Evolutionary conservation across 2,113 vertebrate species (phyloP), one percentile per base, ranked within the genome.

Genomic region (Pollachius pollachius): DNA sequence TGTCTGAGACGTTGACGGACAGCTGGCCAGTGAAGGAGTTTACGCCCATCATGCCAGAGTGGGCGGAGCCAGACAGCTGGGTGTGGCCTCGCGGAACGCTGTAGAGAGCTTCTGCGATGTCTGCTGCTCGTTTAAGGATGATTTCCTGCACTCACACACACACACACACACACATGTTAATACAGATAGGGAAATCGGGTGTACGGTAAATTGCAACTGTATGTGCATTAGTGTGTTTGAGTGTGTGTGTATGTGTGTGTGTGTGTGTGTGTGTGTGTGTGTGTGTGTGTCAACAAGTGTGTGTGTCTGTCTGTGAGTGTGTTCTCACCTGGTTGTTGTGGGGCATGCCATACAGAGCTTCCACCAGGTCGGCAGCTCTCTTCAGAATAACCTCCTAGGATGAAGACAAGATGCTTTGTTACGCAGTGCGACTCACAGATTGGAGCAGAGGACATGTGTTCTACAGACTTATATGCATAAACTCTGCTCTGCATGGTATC

Each of bases 101-200:
- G 92, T 99, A 99, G n/a, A 99, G 93, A 1, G 97, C 97, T 89
- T 99, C 97, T 0, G 97, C 97, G 0, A 99, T 99, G 88, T 99
- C 97, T 0, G 97, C 97, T 0, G 97, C 97, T 82, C 96, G 94
- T 89, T 99, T 99, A 81, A 99, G 91, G 82, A 98, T 97, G 79
- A 99, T 98, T 89, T 99, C 97, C 97, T 99, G 11, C 67, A 1
- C 57, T 1, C 37, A 19, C 64, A 65, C 64, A 52, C 64, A 52
- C 34, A 16, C 34, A 65, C 34, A 66, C n/a, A 66, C n/a, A 66
- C 18, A n/a, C n/a, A n/a, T n/a, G 57, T 13, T 56, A 15, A 65
- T 5, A 13, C 18, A 54, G 34, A 27, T 68, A 19, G 21, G 57
- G 13, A 15, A 30, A 52, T 6, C 4, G 2, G 7, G 2, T n/a